Conservation (phyloP, 2,797 vertebrate genomes). For the Leptoclinus maculatus region DNA sequence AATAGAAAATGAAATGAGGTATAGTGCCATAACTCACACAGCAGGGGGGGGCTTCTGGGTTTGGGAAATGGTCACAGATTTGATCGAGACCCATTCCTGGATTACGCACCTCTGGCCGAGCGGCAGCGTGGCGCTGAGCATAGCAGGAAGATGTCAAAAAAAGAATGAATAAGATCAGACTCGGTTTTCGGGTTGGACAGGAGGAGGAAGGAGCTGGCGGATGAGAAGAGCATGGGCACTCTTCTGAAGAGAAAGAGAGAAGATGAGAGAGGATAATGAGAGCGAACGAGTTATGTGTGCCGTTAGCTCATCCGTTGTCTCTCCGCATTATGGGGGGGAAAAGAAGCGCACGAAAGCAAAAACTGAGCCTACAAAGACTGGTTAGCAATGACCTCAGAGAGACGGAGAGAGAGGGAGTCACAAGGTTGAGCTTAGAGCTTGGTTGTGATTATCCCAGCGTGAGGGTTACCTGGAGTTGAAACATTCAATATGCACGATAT, state of each 20-base stretch:
- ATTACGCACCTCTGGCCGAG: constrained; percentile 55
- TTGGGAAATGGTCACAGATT: constrained; percentile 42
- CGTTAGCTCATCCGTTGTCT: constrained; percentile 59
- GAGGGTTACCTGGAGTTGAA: constrained; percentile 77
- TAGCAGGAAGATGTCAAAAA: constrained; percentile 13
- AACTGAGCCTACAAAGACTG: constrained; percentile 30
- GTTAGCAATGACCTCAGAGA: constrained; percentile 61
- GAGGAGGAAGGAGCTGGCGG: constrained; percentile 18
- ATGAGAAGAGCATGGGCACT: constrained; percentile 24
- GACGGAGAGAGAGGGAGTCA: constrained; percentile 40
- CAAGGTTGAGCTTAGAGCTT: constrained; percentile 59
- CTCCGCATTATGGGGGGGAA: constrained; percentile 52
- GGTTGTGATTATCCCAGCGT: constrained; percentile 54
- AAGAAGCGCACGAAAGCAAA: constrained; percentile 12
- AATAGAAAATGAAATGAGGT: constrained; percentile 48
- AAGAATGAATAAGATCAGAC: constrained; percentile 51
- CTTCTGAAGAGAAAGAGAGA: constrained; percentile 19
- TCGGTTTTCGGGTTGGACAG: constrained; percentile 1
- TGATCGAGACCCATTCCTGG: constrained; percentile 49
- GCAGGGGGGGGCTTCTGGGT: constrained; percentile 12
- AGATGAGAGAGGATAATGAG: constrained; percentile 23
- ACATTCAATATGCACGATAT: constrained; percentile 50
- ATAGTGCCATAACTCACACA: constrained; percentile 40
- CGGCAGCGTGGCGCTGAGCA: constrained; percentile 10
- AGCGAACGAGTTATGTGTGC: constrained; percentile 36